Evolutionary conservation across 2,113 vertebrate species (phyloP).

Genomic region (Hemiscyllium ocellatum): DNA sequence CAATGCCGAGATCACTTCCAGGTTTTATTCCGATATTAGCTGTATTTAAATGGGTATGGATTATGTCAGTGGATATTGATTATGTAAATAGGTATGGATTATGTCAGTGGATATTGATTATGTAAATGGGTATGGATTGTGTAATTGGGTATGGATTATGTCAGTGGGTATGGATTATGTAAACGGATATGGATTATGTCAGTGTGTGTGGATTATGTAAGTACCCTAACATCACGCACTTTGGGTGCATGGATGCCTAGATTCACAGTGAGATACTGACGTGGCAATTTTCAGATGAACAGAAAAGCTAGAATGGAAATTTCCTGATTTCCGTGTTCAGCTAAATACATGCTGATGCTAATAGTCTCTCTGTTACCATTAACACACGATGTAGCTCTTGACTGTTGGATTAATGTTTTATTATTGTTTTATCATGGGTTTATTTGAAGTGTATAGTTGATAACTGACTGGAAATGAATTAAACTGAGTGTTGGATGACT

Average conservation of each 20-base stretch:
- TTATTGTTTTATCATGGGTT: background rate
- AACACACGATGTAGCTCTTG: background rate
- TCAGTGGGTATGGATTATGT: no score
- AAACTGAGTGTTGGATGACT: background rate
- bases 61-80: no score
- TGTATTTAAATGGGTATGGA: no score
- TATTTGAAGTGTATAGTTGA: background rate
- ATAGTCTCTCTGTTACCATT: background rate
- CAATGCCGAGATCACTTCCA: no score
- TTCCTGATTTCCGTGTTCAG: background rate
- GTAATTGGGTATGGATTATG: no score
- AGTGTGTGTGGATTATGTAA: no score
- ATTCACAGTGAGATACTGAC: background rate
- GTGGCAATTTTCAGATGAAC: background rate
- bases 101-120: no score
- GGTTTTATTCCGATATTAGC: no score
- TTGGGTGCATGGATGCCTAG: background rate
- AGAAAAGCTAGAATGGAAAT: background rate
- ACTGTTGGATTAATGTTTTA: background rate
- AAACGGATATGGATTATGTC: no score
- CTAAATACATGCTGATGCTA: background rate
- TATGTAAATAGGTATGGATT: no score
- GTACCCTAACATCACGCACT: background rate
- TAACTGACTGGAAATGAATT: constrained; percentile 11
- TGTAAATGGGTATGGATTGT: no score